Evolutionary conservation across 2,888 invertebrate genomes (phyloP).

Genomic region (Standfussiana lucernea): DNA sequence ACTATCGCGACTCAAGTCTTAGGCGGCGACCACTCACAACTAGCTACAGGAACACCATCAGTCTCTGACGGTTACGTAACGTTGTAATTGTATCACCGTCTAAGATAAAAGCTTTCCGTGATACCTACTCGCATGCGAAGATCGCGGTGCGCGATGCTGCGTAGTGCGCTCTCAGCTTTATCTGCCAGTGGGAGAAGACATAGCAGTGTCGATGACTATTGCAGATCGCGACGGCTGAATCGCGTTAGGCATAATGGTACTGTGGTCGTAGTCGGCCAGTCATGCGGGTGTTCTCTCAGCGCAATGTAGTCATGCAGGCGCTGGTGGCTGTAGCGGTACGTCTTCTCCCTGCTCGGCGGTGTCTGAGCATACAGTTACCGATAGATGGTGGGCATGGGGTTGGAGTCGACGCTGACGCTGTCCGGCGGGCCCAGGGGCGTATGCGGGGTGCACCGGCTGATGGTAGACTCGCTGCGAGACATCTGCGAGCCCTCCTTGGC

Average conservation of each 20-base stretch:
- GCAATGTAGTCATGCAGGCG: slow-evolving; percentile 56
- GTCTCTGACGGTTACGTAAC: slow-evolving; percentile 8
- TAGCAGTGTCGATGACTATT: slow-evolving; percentile 62
- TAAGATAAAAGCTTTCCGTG: slow-evolving; percentile 74
- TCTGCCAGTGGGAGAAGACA: slow-evolving; percentile 83
- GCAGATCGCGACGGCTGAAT: slow-evolving; percentile 34
- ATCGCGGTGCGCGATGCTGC: slow-evolving; percentile 87
- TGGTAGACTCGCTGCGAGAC: slow-evolving; percentile 94
- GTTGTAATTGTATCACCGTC: slow-evolving; percentile 43
- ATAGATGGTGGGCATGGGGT: slow-evolving; percentile 96
- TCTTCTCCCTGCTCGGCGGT: slow-evolving; percentile 79
- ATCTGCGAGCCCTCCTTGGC: slow-evolving; percentile 89
- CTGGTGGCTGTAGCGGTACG: slow-evolving; percentile 66
- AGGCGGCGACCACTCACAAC: slow-evolving; percentile 47
- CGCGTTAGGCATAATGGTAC: slow-evolving; percentile 34
- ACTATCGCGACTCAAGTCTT: slow-evolving; percentile 70
- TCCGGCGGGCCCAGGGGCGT: slow-evolving; percentile 90
- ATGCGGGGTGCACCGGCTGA: slow-evolving; percentile 90
- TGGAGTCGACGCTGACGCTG: slow-evolving; percentile 96
- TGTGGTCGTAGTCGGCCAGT: slow-evolving; percentile 19
- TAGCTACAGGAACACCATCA: slow-evolving; percentile 10
- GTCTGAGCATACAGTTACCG: slow-evolving; percentile 91
- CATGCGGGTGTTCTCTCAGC: slow-evolving; percentile 51
- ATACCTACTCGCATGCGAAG: slow-evolving; percentile 89
- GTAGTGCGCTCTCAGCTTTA: slow-evolving; percentile 84